phyloP scores from a whole-genome alignment of 92 coral and sea anemone genomes.

The Paramuricea clavata region DNA sequence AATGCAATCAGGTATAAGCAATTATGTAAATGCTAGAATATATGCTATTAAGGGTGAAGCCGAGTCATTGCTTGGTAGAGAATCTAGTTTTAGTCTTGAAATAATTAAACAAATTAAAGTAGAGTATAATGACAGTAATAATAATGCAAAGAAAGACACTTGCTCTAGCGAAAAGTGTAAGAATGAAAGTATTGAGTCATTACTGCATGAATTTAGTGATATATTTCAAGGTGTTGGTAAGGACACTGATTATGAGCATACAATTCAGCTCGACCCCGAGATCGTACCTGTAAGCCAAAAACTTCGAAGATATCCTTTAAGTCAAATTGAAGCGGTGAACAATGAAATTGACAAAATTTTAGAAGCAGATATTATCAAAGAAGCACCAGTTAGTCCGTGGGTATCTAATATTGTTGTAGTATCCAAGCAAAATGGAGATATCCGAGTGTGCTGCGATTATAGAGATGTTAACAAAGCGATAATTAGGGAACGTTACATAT shows the following conservation, averaged over 20 bases:
- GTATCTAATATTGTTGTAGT: slow-evolving; percentile 57
- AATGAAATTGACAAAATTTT: slow-evolving; percentile 66
- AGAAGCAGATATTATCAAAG: slow-evolving; percentile 52
- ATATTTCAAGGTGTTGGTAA: slow-evolving; percentile 62
- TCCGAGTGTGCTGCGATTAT: slow-evolving; percentile 57
- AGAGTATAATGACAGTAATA: not conserved
- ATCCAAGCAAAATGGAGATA: slow-evolving; percentile 51
- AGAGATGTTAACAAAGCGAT: slow-evolving; percentile 59
- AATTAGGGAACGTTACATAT: slow-evolving; percentile 61
- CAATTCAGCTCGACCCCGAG: slow-evolving; percentile 43
- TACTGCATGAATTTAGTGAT: slow-evolving; percentile 31
- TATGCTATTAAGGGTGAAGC: slow-evolving; percentile 64
- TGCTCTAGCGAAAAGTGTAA: not conserved
- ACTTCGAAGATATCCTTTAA: slow-evolving; percentile 46
- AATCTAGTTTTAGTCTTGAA: slow-evolving; percentile 44
- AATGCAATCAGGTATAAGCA: not conserved
- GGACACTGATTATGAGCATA: slow-evolving; percentile 50
- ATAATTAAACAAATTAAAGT: slow-evolving; percentile 5
- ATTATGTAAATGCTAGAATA: not conserved
- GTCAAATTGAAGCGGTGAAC: slow-evolving; percentile 65
- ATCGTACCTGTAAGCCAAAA: slow-evolving; percentile 55
- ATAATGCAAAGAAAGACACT: not conserved
- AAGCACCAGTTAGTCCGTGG: slow-evolving; percentile 59
- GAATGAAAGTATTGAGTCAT: no score
- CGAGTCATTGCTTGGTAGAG: slow-evolving; percentile 54